Conservation (phyloP, 92 coral and sea anemone genomes). For the Micromussa lordhowensis region DNA sequence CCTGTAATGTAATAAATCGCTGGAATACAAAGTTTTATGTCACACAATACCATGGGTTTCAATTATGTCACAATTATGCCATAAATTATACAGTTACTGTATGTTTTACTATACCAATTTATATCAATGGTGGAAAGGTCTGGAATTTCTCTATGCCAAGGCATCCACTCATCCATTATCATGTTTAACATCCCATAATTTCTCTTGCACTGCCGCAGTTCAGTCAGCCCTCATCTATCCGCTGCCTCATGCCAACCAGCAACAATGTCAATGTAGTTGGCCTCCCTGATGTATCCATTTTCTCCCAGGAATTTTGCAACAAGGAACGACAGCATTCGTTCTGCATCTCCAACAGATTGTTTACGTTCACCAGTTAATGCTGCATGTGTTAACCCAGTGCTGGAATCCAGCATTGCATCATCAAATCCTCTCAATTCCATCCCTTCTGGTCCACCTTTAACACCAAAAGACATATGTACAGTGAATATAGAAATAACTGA, state of each 20-base stretch:
- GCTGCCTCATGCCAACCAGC: conserved; percentile 62
- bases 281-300: conserved; percentile 32
- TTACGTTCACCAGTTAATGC: conserved; percentile 62
- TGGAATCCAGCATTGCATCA: conserved; percentile 54
- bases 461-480: no score
- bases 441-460: conserved; percentile 29
- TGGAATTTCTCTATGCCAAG: conserved; percentile 35
- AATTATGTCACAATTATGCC: no score
- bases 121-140: conserved; percentile 50
- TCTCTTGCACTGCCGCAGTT: conserved; percentile 20
- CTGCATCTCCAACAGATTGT: conserved; percentile 47
- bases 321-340: conserved; percentile 44
- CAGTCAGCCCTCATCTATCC: conserved; percentile 33
- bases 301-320: conserved; percentile 25
- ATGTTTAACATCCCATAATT: conserved; percentile 61
- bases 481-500: no score
- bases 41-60: no score
- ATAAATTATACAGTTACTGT: no score
- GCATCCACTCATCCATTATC: conserved; percentile 58
- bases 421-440: conserved; percentile 64
- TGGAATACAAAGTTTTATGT: no score
- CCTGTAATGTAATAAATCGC: no score
- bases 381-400: conserved; percentile 67
- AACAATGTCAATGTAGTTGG: conserved; percentile 22
- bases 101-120: no score